Evolutionary conservation across 2,113 vertebrate species (phyloP).

Genomic region (Nycticebus coucang): DNA sequence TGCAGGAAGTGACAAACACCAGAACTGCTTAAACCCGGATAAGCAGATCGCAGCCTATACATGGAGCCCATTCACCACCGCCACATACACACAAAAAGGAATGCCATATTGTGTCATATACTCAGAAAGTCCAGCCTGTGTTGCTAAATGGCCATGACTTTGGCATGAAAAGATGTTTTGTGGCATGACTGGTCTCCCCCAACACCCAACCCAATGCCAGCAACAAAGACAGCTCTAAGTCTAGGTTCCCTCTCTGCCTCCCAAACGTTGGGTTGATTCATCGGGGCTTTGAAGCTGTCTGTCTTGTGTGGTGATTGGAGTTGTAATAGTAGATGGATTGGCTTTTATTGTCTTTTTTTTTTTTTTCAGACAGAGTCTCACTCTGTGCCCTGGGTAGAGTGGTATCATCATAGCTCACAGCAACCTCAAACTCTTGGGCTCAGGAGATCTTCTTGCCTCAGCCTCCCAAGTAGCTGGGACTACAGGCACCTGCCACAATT

Average conservation of each 20-base stretch:
- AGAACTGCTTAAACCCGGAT: background rate
- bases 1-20: background rate
- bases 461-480: too few relatives aligned
- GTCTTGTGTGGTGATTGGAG: background rate
- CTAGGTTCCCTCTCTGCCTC: background rate
- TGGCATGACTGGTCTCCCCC: background rate
- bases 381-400: too few relatives aligned
- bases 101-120: background rate
- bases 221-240: background rate
- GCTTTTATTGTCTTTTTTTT: background rate
- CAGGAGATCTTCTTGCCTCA: too few relatives aligned
- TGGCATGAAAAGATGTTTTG: background rate
- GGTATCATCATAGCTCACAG: too few relatives aligned
- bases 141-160: background rate
- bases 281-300: background rate
- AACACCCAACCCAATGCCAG: background rate
- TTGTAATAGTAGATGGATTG: background rate
- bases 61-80: background rate
- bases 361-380: too few relatives aligned
- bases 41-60: background rate
- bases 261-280: background rate
- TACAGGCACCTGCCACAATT: too few relatives aligned
- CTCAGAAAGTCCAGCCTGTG: background rate
- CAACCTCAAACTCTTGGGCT: too few relatives aligned
- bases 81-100: background rate